A percentile compares a stretch with the other conserved stretches of the same genome.
Evolutionary conservation across 2,888 invertebrate genomes (phyloP).

Genomic region (Dryobotodes eremita): DNA sequence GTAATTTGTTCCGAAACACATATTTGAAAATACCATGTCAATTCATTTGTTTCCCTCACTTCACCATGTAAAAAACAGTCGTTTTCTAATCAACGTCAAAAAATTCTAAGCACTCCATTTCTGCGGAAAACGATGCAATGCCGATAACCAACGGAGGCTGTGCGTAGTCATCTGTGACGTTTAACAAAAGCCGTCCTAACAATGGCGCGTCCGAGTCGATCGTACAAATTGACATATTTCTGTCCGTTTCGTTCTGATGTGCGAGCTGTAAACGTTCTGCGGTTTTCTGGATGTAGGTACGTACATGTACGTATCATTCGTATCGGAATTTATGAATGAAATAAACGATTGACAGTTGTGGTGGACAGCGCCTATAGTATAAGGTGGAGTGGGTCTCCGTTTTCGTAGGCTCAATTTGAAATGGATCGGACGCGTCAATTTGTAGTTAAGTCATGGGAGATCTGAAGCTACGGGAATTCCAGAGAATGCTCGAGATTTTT

Average conservation of each 20-base stretch:
- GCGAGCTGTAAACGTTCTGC: not conserved
- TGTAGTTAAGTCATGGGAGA: not conserved
- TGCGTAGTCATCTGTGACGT: constrained; percentile 45
- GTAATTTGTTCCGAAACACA: not conserved
- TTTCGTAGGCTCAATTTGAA: not conserved
- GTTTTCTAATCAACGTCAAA: constrained; percentile 15
- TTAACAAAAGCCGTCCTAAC: constrained; percentile 61
- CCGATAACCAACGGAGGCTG: constrained; percentile 25
- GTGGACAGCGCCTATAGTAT: too few species aligned
- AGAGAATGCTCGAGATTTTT: not conserved
- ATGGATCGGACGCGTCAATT: not conserved
- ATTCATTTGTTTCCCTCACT: not conserved
- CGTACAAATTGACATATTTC: constrained; percentile 67
- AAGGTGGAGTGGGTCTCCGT: not conserved
- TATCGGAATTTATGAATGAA: constrained; percentile 20
- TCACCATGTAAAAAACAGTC: too few species aligned
- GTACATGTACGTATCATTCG: too few species aligned
- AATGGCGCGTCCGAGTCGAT: constrained; percentile 52
- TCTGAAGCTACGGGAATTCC: not conserved
- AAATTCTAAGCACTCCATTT: constrained; percentile 15
- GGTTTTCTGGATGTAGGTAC: constrained; percentile 3
- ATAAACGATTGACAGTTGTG: constrained; percentile 3
- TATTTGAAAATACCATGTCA: not conserved
- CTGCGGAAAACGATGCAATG: constrained; percentile 11
- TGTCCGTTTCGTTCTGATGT: constrained; percentile 52